Evolutionary conservation across 2,888 invertebrate species (phyloP), one percentile per base, ranked within the genome.

Genomic region (Stramonita haemastoma): DNA sequence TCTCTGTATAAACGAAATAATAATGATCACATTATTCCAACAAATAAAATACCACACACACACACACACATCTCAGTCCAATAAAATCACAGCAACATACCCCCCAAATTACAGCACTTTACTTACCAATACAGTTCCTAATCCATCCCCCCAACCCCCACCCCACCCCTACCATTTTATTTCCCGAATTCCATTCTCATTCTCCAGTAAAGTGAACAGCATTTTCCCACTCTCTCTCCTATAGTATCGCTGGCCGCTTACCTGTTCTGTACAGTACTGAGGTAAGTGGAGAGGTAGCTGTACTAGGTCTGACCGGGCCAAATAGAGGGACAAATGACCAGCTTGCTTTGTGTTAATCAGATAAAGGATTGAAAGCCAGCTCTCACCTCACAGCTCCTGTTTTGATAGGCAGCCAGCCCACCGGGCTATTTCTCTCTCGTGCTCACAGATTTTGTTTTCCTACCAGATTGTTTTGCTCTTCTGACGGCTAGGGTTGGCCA

Each of bases 401-500:
- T 83, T 83, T 29, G 36, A 83, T 22, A 83, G 81, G 46, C 29
- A 36, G 11, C 22, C 36, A 83, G 81, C 81, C 81, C 36, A 6
- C 36, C 60, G 22, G 19, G 19, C 8, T 36, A 0, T 46, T 83
- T 79, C 34, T 22, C 17, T 26, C 79, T 32, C 34, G 17, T 11
- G 8, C 46, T 36, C 81, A 22, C 81, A 4, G 22, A 22, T 22
- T 83, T 83, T 83, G 81, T 83, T 83, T 36, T 83, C 13, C 46
- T 46, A 83, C 29, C 81, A 83, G 81, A 83, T 83, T 83, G 81
- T 36, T 46, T 46, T 46, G 81, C 81, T n/a, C 81, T 83, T 83
- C 36, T 83, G 81, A 46, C 81, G 36, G 46, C 36, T 46, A 83
- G 4, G 81, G 81, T 22, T 36, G 22, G 29, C 81, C 81, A 83